phyloP scores from a whole-genome alignment of 2,113 vertebrate genomes.

The Chascanopsetta lugubris region DNA sequence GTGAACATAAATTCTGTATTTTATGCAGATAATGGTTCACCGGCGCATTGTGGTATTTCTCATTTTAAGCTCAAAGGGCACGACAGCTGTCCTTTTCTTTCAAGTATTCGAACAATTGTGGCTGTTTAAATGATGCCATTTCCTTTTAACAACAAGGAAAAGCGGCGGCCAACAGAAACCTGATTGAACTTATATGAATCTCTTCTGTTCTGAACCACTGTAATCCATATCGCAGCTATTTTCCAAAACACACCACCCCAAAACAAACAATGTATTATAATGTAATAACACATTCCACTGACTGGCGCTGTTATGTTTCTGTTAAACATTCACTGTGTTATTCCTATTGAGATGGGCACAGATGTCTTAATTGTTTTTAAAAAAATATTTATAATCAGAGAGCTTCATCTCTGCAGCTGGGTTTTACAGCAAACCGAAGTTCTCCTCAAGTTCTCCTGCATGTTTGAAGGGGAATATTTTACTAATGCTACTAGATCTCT shows the following conservation, averaged over 20 bases:
- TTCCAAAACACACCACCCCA: slow-evolving; percentile 18
- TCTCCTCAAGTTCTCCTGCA: no score
- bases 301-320: no score
- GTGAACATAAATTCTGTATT: background rate
- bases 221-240: background rate
- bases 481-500: no score
- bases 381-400: no score
- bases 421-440: no score
- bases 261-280: background rate
- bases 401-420: no score
- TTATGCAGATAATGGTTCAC: background rate
- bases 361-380: no score
- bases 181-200: background rate
- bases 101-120: background rate
- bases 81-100: background rate
- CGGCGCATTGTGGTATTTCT: background rate
- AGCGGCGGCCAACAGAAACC: background rate
- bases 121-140: background rate
- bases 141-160: background rate
- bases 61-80: no score
- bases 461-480: no score
- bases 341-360: no score
- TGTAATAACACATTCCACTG: background rate
- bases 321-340: no score
- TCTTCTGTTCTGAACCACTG: background rate